Percentiles rank a stretch among this genome's conserved stretches.
Evolutionary conservation across 2,113 vertebrate species (phyloP).

Genomic region (Protobothrops flavoviridis): DNA sequence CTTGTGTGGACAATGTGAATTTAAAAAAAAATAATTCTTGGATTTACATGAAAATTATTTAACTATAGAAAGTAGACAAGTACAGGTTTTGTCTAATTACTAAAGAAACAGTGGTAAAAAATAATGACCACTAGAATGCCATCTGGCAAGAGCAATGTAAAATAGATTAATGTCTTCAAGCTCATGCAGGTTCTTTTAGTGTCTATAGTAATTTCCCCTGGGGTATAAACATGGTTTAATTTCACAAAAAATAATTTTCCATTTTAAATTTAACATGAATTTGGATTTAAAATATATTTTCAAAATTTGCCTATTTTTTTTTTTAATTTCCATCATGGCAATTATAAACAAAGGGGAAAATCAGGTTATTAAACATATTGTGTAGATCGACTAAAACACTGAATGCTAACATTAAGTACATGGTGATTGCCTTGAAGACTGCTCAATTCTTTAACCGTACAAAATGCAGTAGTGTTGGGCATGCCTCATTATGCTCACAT

Average conservation of each 20-base stretch:
- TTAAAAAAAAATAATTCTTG: no score
- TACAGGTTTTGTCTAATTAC: slow-evolving; percentile 49
- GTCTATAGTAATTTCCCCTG: slow-evolving; percentile 44
- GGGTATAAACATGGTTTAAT: slow-evolving; percentile 60
- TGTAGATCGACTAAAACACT: no score
- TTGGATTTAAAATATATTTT: slow-evolving; percentile 38
- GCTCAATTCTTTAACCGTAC: no score
- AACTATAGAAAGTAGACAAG: slow-evolving; percentile 47
- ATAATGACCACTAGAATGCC: slow-evolving; percentile 50
- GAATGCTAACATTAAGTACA: no score
- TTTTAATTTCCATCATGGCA: slow-evolving; percentile 21
- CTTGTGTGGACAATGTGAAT: slow-evolving; percentile 31
- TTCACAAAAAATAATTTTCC: slow-evolving; percentile 50
- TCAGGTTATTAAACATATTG: no score
- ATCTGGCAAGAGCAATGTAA: slow-evolving; percentile 46
- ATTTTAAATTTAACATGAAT: slow-evolving; percentile 49
- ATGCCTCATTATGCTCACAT: no score
- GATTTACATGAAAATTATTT: slow-evolving; percentile 31
- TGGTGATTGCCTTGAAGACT: no score
- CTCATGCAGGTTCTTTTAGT: slow-evolving; percentile 46
- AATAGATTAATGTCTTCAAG: slow-evolving; percentile 59
- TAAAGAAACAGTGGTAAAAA: slow-evolving; percentile 50
- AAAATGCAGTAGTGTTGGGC: no score
- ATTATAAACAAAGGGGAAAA: not conserved
- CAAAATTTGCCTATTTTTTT: slow-evolving; percentile 29